A percentile compares a stretch with the other conserved stretches of the same genome.
These are phyloP conservation scores for Zygogramma bicolorata DNA, from an alignment of 2,888 invertebrate genomes.

Conservation along the genomic window DNA sequence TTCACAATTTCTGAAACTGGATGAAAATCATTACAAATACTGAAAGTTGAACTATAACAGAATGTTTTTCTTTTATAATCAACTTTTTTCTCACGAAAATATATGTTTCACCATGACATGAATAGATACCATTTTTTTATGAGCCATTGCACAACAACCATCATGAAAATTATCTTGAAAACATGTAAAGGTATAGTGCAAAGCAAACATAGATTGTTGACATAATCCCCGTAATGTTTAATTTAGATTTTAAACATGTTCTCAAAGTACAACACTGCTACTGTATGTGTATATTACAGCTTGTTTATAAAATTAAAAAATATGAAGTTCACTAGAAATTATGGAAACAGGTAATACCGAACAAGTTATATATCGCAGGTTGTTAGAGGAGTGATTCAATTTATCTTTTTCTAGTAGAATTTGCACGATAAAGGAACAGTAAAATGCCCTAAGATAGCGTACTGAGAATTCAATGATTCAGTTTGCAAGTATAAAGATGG, in stretches of 20 bases:
- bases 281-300: slow-evolving; percentile 41
- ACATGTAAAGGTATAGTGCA: slow-evolving; percentile 50
- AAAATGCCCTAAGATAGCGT: slow-evolving; percentile 24
- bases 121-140: neutral
- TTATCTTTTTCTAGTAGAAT: slow-evolving; percentile 17
- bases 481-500: slow-evolving; percentile 29
- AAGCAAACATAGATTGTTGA: slow-evolving; percentile 59
- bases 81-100: slow-evolving; percentile 15
- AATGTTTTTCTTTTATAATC: slow-evolving; percentile 22
- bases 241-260: slow-evolving; percentile 61
- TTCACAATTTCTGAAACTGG: neutral
- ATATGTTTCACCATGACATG: slow-evolving; percentile 21
- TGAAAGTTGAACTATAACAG: neutral
- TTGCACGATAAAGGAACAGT: slow-evolving; percentile 5
- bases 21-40: neutral
- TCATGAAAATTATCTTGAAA: slow-evolving; percentile 41
- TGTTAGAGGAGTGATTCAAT: neutral
- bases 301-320: slow-evolving; percentile 40
- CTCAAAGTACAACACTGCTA: slow-evolving; percentile 45
- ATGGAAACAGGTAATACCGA: slow-evolving; percentile 31
- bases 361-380: slow-evolving; percentile 16
- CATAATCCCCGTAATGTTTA: slow-evolving; percentile 59
- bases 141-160: slow-evolving; percentile 27
- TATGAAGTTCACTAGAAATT: slow-evolving; percentile 40
- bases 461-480: slow-evolving; percentile 25